These are phyloP conservation scores for Miltochrista miniata DNA, from an alignment of 2,888 invertebrate species.

Conservation along the genomic window DNA sequence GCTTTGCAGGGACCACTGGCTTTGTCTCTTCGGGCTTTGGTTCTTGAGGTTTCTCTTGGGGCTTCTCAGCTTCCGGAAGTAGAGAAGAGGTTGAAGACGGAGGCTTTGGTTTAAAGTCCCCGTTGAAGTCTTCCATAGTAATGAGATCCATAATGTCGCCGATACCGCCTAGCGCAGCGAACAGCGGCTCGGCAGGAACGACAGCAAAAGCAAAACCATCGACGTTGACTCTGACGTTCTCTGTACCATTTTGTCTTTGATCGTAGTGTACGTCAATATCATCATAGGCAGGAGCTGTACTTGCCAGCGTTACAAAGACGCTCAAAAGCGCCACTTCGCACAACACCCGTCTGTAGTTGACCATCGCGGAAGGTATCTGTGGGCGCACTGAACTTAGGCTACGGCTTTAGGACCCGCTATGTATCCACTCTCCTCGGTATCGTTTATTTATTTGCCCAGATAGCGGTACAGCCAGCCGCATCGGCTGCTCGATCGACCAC, in stretches of 20 bases:
- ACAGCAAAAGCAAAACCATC: slow-evolving; percentile 87
- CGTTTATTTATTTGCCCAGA: slow-evolving; percentile 81
- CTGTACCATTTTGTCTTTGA: slow-evolving; percentile 90
- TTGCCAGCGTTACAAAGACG: slow-evolving; percentile 35
- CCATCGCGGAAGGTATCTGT: slow-evolving; percentile 68
- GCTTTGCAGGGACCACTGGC: slow-evolving; percentile 1
- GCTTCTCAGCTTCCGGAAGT: slow-evolving; percentile 15
- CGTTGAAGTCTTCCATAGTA: slow-evolving; percentile 48
- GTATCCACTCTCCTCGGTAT: slow-evolving; percentile 73
- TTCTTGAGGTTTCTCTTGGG: slow-evolving; percentile 24
- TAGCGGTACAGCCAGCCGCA: slow-evolving; percentile 75
- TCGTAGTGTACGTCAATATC: slow-evolving; percentile 74
- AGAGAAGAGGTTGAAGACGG: slow-evolving; percentile 19
- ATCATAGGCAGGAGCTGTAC: slow-evolving; percentile 56
- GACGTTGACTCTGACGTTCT: slow-evolving; percentile 88
- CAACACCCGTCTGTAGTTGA: slow-evolving; percentile 76
- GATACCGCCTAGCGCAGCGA: slow-evolving; percentile 80
- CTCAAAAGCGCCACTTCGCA: slow-evolving; percentile 63
- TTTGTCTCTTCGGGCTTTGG: neutral
- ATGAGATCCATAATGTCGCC: slow-evolving; percentile 69
- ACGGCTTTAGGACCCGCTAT: slow-evolving; percentile 65
- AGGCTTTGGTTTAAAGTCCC: slow-evolving; percentile 42
- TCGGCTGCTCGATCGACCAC: slow-evolving; percentile 57
- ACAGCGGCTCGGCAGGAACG: slow-evolving; percentile 85
- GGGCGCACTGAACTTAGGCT: slow-evolving; percentile 62